Conservation (phyloP, 2,113 vertebrate genomes). For the Penelope pileata region DNA sequence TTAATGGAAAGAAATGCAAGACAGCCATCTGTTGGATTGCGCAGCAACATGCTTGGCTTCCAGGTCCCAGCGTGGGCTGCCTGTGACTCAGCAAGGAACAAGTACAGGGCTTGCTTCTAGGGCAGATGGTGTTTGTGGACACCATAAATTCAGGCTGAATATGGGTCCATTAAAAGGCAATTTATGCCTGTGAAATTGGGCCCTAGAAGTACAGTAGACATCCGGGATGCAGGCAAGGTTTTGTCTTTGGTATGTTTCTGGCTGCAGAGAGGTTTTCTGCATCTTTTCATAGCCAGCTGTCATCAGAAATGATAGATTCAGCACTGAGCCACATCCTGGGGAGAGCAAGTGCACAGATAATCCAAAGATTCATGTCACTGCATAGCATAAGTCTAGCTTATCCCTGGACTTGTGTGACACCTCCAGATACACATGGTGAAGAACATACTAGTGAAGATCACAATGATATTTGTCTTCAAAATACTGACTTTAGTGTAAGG, state of each 20-base stretch:
- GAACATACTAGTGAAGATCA: background rate
- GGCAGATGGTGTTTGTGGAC: background rate
- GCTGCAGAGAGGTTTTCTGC: background rate
- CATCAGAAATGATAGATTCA: background rate
- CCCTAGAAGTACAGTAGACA: background rate
- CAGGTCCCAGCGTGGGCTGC: background rate
- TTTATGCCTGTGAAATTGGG: background rate
- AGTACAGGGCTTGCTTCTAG: fast-evolving
- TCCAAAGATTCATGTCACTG: background rate
- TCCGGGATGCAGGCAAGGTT: background rate
- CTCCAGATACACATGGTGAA: background rate
- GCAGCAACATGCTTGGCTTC: background rate
- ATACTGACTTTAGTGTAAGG: background rate
- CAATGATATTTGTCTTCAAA: background rate
- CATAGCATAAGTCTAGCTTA: background rate
- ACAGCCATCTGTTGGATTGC: constrained; percentile 70
- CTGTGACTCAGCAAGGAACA: background rate
- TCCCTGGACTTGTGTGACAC: background rate
- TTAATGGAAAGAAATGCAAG: constrained; percentile 58
- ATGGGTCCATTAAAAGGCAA: background rate
- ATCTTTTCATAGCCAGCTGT: background rate
- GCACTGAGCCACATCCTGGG: background rate
- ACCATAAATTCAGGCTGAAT: background rate
- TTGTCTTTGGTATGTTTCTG: background rate
- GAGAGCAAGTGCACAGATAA: fast-evolving